Percentiles rank a stretch among this genome's conserved stretches.
phyloP scores from a whole-genome alignment of 2,888 invertebrate genomes.

The Stenoptilia bipunctidactyla region DNA sequence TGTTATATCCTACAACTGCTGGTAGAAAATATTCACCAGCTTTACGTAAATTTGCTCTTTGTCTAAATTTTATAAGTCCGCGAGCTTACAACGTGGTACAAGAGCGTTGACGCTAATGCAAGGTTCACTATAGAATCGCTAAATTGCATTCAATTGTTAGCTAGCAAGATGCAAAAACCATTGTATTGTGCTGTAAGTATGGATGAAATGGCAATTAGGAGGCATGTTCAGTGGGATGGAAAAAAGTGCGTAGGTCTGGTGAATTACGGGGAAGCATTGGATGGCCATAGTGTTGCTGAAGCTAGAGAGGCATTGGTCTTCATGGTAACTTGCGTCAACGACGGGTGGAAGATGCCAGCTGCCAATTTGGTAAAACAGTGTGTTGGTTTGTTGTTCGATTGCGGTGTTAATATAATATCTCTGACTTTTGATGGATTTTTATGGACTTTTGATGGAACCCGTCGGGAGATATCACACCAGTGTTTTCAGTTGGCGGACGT shows the following conservation, averaged over 20 bases:
- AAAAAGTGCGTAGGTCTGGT: slow-evolving; percentile 1
- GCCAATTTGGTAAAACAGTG: too few species aligned
- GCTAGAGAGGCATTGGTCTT: slow-evolving; percentile 3
- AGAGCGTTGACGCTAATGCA: slow-evolving; percentile 1
- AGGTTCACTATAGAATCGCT: neutral
- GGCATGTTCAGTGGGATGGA: slow-evolving; percentile 5
- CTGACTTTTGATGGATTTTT: slow-evolving; percentile 1
- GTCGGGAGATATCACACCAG: too few species aligned
- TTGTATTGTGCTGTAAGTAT: neutral
- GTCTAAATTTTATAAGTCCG: too few species aligned
- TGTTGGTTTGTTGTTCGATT: neutral
- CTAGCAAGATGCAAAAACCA: neutral
- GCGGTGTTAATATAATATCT: slow-evolving; percentile 1
- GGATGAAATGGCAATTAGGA: slow-evolving; percentile 3
- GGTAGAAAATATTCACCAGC: too few species aligned
- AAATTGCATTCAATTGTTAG: neutral
- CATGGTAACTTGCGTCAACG: too few species aligned
- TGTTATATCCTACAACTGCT: too few species aligned
- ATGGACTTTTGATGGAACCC: too few species aligned
- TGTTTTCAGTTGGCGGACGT: too few species aligned
- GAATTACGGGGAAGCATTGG: slow-evolving; percentile 1
- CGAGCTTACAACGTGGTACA: too few species aligned
- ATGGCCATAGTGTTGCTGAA: neutral
- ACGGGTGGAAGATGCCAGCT: too few species aligned
- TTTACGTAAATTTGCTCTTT: too few species aligned